Evolutionary conservation across 2,113 vertebrate genomes (phyloP), one percentile per base, ranked within the genome.

Genomic region (Malurus elegans): DNA sequence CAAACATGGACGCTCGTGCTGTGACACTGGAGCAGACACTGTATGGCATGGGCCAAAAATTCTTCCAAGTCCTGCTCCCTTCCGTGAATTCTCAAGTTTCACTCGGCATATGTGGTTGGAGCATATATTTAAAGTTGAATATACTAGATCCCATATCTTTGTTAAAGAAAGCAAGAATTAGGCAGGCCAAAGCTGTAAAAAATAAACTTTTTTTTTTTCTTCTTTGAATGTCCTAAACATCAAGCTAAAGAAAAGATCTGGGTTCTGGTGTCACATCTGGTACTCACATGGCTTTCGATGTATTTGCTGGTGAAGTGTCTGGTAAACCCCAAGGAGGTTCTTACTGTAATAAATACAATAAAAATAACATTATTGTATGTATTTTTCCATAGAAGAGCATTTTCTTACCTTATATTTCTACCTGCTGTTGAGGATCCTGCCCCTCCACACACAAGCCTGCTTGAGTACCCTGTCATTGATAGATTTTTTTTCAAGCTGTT

Each of bases 1-100:
- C 0, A 4, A 7, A 9, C 0, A 0, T 29, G 31, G 21, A 9
- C 29, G 10, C 10, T n/a, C 0, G 0, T 47, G 14, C 58, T 69
- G 25, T 82, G 71, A n/a, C 25, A 24, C 23, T 34, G 61, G 13
- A 47, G 48, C 44, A 54, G 8, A 24, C 11, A 18, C 21, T 36
- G 7, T 6, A 11, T 23, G 23, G 32, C 25, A 40, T 3, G 9
- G 24, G 14, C n/a, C 28, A 80, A 36, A 78, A 36, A 20, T 54
- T 47, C 72, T 86, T 21, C 26, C 9, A 29, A 16, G 18, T 44
- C 28, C 32, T 54, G 8, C 26, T 79, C 14, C 44, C 50, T 70
- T 48, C 48, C 20, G 1, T 45, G 31, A 75, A 44, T 60, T 36
- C 25, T 79, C 70, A 69, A 48, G n/a, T 34, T 88, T 80, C 51